phyloP scores from a whole-genome alignment of 2,113 vertebrate species.

The Limnothrissa miodon region DNA sequence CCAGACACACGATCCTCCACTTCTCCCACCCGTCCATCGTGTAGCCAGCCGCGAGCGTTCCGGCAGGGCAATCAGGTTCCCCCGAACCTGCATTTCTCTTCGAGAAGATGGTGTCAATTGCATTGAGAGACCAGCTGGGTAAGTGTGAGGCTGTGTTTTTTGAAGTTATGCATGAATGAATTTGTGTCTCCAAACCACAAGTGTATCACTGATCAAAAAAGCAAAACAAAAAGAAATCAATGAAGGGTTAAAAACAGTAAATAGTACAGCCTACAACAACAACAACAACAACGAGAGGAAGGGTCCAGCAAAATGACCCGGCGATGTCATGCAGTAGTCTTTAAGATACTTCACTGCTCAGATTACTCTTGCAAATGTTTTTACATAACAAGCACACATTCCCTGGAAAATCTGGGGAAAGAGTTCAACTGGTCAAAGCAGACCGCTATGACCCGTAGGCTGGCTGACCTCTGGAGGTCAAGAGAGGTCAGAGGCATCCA shows the following conservation, averaged over 20 bases:
- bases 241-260: not conserved
- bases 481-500: constrained; percentile 42
- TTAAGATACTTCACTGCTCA: not conserved
- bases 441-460: constrained; percentile 48
- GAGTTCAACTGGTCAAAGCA: not conserved
- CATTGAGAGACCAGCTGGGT: not conserved
- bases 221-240: not conserved
- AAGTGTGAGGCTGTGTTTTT: not conserved
- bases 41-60: too few relatives aligned
- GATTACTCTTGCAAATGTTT: not conserved
- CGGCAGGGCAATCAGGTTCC: too few relatives aligned
- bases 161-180: not conserved
- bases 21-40: too few relatives aligned
- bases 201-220: not conserved
- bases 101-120: too few relatives aligned
- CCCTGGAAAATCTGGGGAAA: not conserved
- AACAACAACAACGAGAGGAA: not conserved
- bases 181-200: not conserved
- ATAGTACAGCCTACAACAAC: not conserved
- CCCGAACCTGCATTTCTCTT: too few relatives aligned
- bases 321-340: not conserved
- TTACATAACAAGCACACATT: not conserved
- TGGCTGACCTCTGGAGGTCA: constrained; percentile 56
- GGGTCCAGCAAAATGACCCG: not conserved
- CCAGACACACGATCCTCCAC: too few relatives aligned